phyloP scores from a whole-genome alignment of 2,888 invertebrate genomes.

The Ptilodon capucinus region DNA sequence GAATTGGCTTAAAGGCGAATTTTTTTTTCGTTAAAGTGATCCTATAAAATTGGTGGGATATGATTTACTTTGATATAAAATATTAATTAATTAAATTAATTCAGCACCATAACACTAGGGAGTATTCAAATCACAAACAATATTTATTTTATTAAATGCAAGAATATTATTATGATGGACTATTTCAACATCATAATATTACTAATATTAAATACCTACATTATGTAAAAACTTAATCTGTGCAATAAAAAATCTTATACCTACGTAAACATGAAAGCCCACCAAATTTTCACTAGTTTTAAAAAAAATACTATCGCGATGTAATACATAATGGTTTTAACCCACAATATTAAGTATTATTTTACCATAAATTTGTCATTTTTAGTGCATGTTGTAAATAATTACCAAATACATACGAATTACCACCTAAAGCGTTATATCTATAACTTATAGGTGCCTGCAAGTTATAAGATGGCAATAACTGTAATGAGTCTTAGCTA shows the following conservation, averaged over 20 bases:
- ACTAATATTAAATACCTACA: too few species aligned
- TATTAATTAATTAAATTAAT: constrained; percentile 21
- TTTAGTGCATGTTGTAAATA: neutral
- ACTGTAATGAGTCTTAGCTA: neutral
- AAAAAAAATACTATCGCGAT: too few species aligned
- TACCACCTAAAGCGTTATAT: neutral
- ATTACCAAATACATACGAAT: neutral
- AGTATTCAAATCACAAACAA: constrained; percentile 32
- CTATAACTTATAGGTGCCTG: too few species aligned
- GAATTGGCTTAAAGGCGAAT: neutral
- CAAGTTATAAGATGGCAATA: neutral
- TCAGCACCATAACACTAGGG: constrained; percentile 43
- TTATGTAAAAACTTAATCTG: too few species aligned
- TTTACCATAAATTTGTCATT: neutral
- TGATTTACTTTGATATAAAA: constrained; percentile 9
- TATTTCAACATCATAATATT: too few species aligned
- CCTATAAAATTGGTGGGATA: constrained; percentile 25
- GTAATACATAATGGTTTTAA: neutral
- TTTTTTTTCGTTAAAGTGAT: neutral
- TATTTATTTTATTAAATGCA: constrained; percentile 39
- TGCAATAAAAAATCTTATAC: too few species aligned
- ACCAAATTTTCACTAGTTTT: too few species aligned
- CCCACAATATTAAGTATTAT: neutral
- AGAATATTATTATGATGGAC: constrained; percentile 20
- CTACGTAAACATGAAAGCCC: too few species aligned